A percentile compares a stretch with the other conserved stretches of the same genome.
Evolutionary conservation across 2,113 vertebrate genomes (phyloP).

Genomic region (Ramphastos sulfuratus): DNA sequence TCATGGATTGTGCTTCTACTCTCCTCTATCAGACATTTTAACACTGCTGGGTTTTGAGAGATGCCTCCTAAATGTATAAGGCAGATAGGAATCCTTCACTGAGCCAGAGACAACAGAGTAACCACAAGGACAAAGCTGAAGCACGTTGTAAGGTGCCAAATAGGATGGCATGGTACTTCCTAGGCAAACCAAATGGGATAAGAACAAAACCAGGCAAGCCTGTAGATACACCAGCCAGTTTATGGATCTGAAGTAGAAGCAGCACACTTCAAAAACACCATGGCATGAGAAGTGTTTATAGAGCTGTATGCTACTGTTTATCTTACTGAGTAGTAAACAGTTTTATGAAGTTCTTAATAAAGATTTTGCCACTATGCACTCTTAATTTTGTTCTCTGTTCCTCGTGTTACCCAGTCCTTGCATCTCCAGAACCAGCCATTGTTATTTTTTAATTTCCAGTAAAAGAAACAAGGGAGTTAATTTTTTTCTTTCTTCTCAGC

Average conservation of each 20-base stretch:
- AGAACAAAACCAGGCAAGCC: not conserved
- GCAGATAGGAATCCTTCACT: not conserved
- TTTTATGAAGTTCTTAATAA: not conserved
- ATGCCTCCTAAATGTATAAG: not conserved
- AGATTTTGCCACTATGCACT: not conserved
- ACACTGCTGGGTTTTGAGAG: not conserved
- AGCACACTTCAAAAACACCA: not conserved
- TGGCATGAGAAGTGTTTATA: not conserved
- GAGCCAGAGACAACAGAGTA: not conserved
- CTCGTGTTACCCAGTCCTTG: not conserved
- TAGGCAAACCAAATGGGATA: not conserved
- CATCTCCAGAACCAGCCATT: not conserved
- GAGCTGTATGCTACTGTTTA: not conserved
- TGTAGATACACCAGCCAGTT: not conserved
- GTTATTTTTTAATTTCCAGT: not conserved
- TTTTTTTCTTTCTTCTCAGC: conserved; percentile 39
- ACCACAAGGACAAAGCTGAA: not conserved
- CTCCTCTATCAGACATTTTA: not conserved
- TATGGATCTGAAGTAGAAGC: not conserved
- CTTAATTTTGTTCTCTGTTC: not conserved
- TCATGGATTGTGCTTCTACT: not conserved
- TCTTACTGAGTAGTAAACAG: not conserved
- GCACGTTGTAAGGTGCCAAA: not conserved
- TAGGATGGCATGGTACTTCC: not conserved
- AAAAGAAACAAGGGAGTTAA: not conserved